Evolutionary conservation across 2,113 vertebrate genomes (phyloP), one percentile per base, ranked within the genome.

Genomic region (Dasyprocta punctata): DNA sequence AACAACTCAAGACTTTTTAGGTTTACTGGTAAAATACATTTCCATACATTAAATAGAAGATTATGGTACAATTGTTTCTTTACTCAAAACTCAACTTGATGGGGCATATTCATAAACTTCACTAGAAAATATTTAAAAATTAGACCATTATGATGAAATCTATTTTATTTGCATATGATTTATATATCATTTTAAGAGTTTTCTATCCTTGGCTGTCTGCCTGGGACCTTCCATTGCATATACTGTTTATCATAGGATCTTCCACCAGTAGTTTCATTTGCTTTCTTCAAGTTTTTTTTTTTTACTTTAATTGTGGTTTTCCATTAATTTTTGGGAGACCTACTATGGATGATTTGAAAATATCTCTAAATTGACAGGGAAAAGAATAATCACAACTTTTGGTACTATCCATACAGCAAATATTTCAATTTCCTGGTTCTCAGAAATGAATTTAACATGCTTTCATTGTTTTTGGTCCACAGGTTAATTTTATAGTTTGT

Each of bases 51-150:
- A 86, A 80, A 52, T 86, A 58, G 65, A 87, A 84, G 13, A 38
- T 65, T 16, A 38, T 52, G 69, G 58, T 63, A 63, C n/a, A 92
- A 93, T 73, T 95, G 28, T 93, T 97, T 93, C 60, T 86, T 38
- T 93, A 60, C 56, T 26, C 33, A 30, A 83, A 95, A 90, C 24
- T 56, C 54, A 90, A 52, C 7, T n/a, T 83, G 36, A 54, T 4
- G 33, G 49, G 69, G 30, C 14, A 60, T 38, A 60, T 33, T n/a
- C 7, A 52, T 44, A 41, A 49, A 91, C 30, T 85, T 85, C 41
- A 69, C 28, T 67, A 67, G 65, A 69, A 92, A 85, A 26, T 67
- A 60, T 73, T 92, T 97, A 78, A 47, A 82, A 92, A 13, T 73
- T 78, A 86, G 49, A 11, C 17, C 24, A 86, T 86, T 30, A 78